phyloP scores from a whole-genome alignment of 1,140 invertebrate species.

The Trichonephila inaurata region DNA sequence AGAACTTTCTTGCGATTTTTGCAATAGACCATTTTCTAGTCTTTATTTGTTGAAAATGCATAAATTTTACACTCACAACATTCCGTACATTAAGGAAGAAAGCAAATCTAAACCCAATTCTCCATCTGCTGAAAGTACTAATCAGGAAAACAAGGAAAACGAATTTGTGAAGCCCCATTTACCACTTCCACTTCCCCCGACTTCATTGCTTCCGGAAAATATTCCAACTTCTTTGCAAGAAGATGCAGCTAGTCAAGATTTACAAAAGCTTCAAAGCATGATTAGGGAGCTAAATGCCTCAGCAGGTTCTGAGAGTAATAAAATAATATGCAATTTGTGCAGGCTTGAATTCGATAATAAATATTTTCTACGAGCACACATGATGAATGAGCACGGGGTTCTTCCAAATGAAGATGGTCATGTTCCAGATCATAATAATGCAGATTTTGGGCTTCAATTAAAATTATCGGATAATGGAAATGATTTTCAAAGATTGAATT shows the following conservation, averaged over 20 bases:
- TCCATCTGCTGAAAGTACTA: constrained; percentile 48
- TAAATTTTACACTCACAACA: constrained; percentile 82
- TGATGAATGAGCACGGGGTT: constrained; percentile 84
- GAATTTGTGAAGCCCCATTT: constrained; percentile 72
- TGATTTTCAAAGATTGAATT: constrained; percentile 71
- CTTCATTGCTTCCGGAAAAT: constrained; percentile 61
- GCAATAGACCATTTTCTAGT: constrained; percentile 84
- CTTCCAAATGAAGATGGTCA: constrained; percentile 80
- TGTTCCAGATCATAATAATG: constrained; percentile 76
- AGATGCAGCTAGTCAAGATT: constrained; percentile 84
- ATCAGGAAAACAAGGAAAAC: constrained; percentile 72
- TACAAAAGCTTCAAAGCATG: constrained; percentile 95
- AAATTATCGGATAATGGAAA: constrained; percentile 63
- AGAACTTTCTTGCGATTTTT: constrained; percentile 83
- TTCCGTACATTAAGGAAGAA: constrained; percentile 78
- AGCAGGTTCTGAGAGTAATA: constrained; percentile 76
- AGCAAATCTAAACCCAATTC: constrained; percentile 77
- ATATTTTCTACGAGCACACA: constrained; percentile 84
- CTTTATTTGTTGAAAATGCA: constrained; percentile 83
- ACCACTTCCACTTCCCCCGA: constrained; percentile 69
- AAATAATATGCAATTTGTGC: constrained; percentile 83
- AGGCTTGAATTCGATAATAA: constrained; percentile 84
- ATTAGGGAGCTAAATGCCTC: constrained; percentile 90
- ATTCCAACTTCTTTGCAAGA: constrained; percentile 73
- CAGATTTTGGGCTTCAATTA: constrained; percentile 71